phyloP scores from a whole-genome alignment of 2,113 vertebrate species.

The Uria lomvia region DNA sequence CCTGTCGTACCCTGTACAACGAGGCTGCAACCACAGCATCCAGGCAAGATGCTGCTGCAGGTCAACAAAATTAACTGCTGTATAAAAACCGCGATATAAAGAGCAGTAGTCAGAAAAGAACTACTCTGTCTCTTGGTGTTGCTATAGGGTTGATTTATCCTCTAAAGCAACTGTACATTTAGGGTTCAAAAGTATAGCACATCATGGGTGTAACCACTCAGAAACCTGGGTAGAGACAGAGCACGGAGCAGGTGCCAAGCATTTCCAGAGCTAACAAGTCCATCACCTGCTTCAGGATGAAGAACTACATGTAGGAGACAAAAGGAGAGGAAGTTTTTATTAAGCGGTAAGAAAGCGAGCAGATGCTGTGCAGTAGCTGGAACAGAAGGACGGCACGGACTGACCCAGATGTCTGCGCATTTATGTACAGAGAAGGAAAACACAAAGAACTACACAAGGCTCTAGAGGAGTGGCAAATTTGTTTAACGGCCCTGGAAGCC shows the following conservation, averaged over 20 bases:
- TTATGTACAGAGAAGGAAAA: background rate
- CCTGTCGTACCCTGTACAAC: background rate
- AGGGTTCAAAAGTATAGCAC: background rate
- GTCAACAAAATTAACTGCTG: background rate
- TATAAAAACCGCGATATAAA: background rate
- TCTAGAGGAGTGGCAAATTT: background rate
- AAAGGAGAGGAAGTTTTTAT: background rate
- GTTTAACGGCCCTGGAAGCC: background rate
- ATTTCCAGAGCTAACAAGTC: background rate
- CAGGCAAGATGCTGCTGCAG: background rate
- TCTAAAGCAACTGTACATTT: background rate
- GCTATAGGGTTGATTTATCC: background rate
- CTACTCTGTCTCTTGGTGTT: background rate
- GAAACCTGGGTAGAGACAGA: background rate
- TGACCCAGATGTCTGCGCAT: background rate
- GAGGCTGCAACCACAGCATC: background rate
- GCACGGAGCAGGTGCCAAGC: background rate
- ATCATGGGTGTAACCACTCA: background rate
- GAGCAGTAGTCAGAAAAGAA: background rate
- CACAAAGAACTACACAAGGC: background rate
- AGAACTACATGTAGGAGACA: background rate
- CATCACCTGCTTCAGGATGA: background rate
- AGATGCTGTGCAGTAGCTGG: background rate
- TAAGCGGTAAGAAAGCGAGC: background rate
- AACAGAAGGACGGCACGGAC: background rate